These are phyloP conservation scores for Anoplopoma fimbria DNA, from an alignment of 2,113 vertebrate genomes.

Conservation along the genomic window DNA sequence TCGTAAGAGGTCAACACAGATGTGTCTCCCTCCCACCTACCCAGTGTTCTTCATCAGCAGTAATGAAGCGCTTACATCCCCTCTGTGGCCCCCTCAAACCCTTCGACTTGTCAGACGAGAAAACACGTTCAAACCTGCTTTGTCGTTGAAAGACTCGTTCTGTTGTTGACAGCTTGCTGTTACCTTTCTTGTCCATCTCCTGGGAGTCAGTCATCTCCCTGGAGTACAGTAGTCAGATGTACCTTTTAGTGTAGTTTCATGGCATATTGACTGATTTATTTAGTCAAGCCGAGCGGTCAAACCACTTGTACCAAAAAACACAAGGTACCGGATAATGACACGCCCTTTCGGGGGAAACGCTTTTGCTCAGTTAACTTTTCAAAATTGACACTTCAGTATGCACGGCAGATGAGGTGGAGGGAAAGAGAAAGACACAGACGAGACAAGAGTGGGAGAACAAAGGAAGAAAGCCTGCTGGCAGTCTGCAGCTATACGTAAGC, in stretches of 20 bases:
- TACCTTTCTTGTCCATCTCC: slow-evolving; percentile 18
- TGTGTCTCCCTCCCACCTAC: slow-evolving; percentile 23
- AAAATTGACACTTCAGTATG: slow-evolving; percentile 41
- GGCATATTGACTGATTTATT: slow-evolving; percentile 54
- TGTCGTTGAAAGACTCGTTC: slow-evolving; percentile 1
- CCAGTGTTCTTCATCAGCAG: slow-evolving; percentile 15
- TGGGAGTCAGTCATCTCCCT: not conserved
- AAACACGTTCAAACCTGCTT: not conserved
- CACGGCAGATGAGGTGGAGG: slow-evolving; percentile 27
- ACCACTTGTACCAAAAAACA: not conserved
- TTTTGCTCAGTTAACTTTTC: slow-evolving; percentile 49
- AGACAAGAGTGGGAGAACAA: slow-evolving; percentile 54
- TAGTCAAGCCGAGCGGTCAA: slow-evolving; percentile 27
- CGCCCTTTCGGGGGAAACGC: slow-evolving; percentile 19
- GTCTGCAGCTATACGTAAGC: slow-evolving; percentile 65
- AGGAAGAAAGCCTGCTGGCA: slow-evolving; percentile 60
- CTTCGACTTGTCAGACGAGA: slow-evolving; percentile 23
- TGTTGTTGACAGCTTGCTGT: slow-evolving; percentile 18
- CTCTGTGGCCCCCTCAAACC: slow-evolving; percentile 37
- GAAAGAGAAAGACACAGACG: slow-evolving; percentile 30
- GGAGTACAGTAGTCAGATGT: slow-evolving; percentile 48
- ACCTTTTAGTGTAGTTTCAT: slow-evolving; percentile 41
- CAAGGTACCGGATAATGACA: slow-evolving; percentile 50
- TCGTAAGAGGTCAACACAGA: slow-evolving; percentile 58
- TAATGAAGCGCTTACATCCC: slow-evolving; percentile 61